Percentiles rank a stretch among this genome's conserved stretches.
Evolutionary conservation across 1,140 invertebrate species (phyloP).

Genomic region (Aphelenchoides fujianensis): DNA sequence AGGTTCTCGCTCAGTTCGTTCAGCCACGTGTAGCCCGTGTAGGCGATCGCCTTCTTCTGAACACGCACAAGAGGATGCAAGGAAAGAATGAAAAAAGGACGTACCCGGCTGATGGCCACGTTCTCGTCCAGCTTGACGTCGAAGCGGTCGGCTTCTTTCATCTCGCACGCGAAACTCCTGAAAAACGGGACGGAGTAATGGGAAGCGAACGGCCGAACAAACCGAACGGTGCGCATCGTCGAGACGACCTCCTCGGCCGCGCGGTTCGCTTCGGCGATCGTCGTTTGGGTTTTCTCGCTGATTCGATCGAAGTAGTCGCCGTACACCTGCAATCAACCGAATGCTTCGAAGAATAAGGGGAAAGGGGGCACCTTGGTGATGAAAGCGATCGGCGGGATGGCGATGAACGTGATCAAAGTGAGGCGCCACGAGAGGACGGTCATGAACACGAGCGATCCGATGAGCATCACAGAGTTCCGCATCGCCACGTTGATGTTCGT

Average conservation of each 20-base stretch:
- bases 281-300: conserved; percentile 53
- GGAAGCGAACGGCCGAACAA: not conserved
- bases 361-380: conserved; percentile 13
- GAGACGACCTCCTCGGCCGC: conserved; percentile 53
- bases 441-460: conserved; percentile 62
- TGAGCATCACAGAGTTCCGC: conserved; percentile 45
- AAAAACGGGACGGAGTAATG: not conserved
- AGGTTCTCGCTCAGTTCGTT: conserved; percentile 48
- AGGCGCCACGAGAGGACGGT: conserved; percentile 62
- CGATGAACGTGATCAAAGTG: conserved; percentile 62
- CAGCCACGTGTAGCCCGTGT: conserved; percentile 46
- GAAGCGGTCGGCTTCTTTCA: conserved; percentile 17
- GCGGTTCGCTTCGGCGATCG: conserved; percentile 61
- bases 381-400: conserved; percentile 58
- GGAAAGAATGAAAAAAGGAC: too few relatives aligned
- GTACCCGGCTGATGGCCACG: not conserved
- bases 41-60: conserved; percentile 47
- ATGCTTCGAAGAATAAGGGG: too few relatives aligned
- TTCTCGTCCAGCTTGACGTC: not conserved
- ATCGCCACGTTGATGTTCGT: conserved; percentile 38
- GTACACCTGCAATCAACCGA: too few relatives aligned
- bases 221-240: conserved; percentile 7
- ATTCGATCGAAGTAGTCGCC: conserved; percentile 60
- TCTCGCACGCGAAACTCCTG: conserved; percentile 11
- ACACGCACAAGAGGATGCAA: too few relatives aligned